Percentiles rank a stretch among this genome's conserved stretches.
Conservation (phyloP, 2,797 vertebrate species). For the Peromyscus aztecus region DNA sequence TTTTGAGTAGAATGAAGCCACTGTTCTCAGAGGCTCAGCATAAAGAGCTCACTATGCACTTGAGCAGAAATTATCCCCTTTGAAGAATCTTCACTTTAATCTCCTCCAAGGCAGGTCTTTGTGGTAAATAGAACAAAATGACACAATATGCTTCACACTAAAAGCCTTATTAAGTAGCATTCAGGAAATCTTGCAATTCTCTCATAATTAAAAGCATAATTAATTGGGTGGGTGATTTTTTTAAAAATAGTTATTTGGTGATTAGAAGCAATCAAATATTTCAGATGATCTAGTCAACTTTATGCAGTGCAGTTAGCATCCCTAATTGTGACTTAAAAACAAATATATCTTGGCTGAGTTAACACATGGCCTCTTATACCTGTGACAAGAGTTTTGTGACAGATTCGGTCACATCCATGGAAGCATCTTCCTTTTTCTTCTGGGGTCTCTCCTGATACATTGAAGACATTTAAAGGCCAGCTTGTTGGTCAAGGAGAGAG, state of each 20-base stretch:
- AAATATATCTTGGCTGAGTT: constrained; percentile 33
- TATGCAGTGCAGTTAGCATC: constrained; percentile 5
- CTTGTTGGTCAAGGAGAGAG: neutral
- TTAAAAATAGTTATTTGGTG: constrained; percentile 70
- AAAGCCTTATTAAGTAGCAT: constrained; percentile 74
- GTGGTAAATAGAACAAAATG: constrained; percentile 65
- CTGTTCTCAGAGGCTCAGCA: constrained; percentile 44
- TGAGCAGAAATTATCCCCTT: constrained; percentile 71
- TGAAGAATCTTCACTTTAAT: constrained; percentile 78
- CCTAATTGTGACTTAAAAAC: constrained; percentile 66
- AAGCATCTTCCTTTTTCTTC: neutral
- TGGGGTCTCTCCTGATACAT: neutral
- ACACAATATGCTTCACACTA: constrained; percentile 65
- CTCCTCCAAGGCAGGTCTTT: constrained; percentile 68
- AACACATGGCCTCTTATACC: constrained; percentile 23
- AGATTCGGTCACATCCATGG: neutral
- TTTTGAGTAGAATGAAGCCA: constrained; percentile 65
- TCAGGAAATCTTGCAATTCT: constrained; percentile 74
- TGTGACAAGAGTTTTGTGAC: neutral
- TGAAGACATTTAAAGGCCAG: constrained; percentile 52
- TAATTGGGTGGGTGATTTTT: constrained; percentile 77
- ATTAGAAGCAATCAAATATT: constrained; percentile 80
- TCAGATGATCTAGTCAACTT: constrained; percentile 56
- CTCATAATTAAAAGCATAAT: constrained; percentile 79
- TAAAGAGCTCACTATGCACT: constrained; percentile 71